Evolutionary conservation across 2,113 vertebrate species (phyloP).

Genomic region (Gobiocypris rarus): DNA sequence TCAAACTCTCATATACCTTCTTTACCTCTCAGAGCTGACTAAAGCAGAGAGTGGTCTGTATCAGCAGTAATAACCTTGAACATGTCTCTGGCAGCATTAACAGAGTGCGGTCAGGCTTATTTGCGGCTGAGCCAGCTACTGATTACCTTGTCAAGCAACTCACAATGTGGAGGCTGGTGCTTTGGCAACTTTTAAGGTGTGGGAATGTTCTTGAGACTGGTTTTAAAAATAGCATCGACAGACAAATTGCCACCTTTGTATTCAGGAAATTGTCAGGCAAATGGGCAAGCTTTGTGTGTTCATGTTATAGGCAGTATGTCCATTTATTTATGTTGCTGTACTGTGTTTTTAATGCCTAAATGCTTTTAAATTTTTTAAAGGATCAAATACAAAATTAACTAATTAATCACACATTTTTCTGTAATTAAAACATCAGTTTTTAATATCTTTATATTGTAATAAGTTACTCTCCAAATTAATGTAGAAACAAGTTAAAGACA

Average conservation of each 20-base stretch:
- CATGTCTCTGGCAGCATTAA: slow-evolving; percentile 68
- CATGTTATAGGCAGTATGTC: neutral
- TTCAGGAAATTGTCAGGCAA: slow-evolving; percentile 58
- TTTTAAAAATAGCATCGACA: slow-evolving; percentile 57
- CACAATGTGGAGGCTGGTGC: slow-evolving; percentile 44
- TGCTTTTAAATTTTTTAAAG: neutral
- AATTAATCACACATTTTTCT: too few species aligned
- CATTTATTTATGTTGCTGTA: neutral
- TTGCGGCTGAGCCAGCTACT: slow-evolving; percentile 64
- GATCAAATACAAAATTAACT: neutral
- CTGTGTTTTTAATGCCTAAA: neutral
- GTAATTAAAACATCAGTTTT: too few species aligned
- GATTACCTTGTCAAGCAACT: slow-evolving; percentile 71
- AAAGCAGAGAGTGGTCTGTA: slow-evolving; percentile 51
- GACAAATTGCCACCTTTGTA: slow-evolving; percentile 62
- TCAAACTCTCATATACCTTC: slow-evolving; percentile 49
- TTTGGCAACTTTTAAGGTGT: slow-evolving; percentile 58
- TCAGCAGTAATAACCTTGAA: slow-evolving; percentile 75
- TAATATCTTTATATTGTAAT: too few species aligned
- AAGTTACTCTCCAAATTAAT: too few species aligned
- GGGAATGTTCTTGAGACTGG: slow-evolving; percentile 43
- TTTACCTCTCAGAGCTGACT: slow-evolving; percentile 37
- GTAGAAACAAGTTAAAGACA: too few species aligned
- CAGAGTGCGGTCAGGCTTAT: slow-evolving; percentile 62
- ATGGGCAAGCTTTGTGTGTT: slow-evolving; percentile 51